phyloP scores from a whole-genome alignment of 2,888 invertebrate species.

The Labia minor region DNA sequence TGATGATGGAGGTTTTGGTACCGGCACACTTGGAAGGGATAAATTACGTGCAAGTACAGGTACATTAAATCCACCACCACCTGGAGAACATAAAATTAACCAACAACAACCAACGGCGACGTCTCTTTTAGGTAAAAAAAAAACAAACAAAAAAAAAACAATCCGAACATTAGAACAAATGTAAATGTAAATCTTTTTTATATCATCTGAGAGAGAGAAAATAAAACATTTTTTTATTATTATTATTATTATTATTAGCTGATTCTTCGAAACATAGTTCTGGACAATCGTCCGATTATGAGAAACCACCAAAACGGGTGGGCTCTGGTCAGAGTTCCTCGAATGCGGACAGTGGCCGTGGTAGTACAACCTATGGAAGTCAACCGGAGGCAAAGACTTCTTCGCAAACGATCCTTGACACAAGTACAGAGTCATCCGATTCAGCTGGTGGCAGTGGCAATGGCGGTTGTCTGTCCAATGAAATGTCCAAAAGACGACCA shows the following conservation, averaged over 20 bases:
- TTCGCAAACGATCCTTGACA: constrained; percentile 25
- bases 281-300: constrained; percentile 47
- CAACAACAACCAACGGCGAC: background rate
- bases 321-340: constrained; percentile 47
- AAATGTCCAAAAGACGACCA: constrained; percentile 21
- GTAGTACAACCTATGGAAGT: constrained; percentile 70
- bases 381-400: constrained; percentile 34
- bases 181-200: too few relatives aligned
- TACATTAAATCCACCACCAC: background rate
- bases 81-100: background rate
- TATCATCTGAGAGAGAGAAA: too few relatives aligned
- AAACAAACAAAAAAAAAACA: too few relatives aligned
- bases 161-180: too few relatives aligned
- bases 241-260: too few relatives aligned
- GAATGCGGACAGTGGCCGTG: constrained; percentile 66
- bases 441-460: constrained; percentile 9
- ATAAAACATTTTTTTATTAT: too few relatives aligned
- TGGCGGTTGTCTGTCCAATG: constrained; percentile 15
- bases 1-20: background rate
- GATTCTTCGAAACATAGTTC: constrained; percentile 18
- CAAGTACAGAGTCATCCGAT: constrained; percentile 27
- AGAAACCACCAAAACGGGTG: constrained; percentile 50
- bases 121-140: background rate
- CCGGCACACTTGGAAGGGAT: background rate
- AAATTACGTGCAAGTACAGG: background rate